phyloP scores from a whole-genome alignment of 2,113 vertebrate species.

The Setophaga petechia region DNA sequence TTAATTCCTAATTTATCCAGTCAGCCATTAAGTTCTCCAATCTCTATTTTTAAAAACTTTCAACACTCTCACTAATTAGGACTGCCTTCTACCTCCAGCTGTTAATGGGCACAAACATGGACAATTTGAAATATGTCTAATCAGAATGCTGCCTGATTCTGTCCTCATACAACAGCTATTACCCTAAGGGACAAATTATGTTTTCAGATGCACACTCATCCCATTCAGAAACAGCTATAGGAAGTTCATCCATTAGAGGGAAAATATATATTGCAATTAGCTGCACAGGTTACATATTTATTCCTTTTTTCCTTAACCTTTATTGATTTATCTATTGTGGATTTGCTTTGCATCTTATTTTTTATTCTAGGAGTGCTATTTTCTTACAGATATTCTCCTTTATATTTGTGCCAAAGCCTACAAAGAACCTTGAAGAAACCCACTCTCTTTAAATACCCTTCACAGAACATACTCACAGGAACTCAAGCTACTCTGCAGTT shows the following conservation, averaged over 20 bases:
- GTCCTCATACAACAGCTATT: neutral
- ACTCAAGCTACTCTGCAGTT: neutral
- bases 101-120: neutral
- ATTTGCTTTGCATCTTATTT: neutral
- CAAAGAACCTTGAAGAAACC: neutral
- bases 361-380: neutral
- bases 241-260: neutral
- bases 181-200: slow-evolving; percentile 20
- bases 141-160: slow-evolving; percentile 1
- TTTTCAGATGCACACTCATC: neutral
- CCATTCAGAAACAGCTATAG: neutral
- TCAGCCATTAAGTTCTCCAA: neutral
- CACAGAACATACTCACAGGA: neutral
- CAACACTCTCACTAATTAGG: neutral
- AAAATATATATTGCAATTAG: neutral
- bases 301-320: neutral
- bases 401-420: neutral
- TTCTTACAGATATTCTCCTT: neutral
- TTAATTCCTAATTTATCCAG: slow-evolving; percentile 11
- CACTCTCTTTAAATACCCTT: neutral
- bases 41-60: neutral
- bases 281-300: neutral
- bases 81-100: slow-evolving; percentile 13
- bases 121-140: slow-evolving; percentile 2
- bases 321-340: neutral